These are phyloP conservation scores for Acanthoscelides obtectus DNA, from an alignment of 2,888 invertebrate species.

Conservation along the genomic window DNA sequence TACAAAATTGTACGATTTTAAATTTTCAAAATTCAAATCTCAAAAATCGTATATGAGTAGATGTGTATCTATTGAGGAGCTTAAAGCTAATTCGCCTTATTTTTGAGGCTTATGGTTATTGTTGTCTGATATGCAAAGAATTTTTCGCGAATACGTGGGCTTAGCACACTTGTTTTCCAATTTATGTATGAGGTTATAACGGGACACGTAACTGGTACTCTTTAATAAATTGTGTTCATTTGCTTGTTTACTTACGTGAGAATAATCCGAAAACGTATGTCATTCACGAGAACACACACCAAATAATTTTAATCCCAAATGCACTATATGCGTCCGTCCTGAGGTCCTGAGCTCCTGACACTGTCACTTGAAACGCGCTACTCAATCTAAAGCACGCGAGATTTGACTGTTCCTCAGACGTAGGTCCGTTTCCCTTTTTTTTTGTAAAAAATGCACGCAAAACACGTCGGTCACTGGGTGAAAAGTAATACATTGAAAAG, in stretches of 20 bases:
- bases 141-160: no score
- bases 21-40: no score
- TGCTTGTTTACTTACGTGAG: constrained; percentile 17
- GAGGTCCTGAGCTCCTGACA: no score
- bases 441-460: not conserved
- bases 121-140: no score
- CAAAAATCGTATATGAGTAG: no score
- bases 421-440: not conserved
- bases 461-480: constrained; percentile 26
- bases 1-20: no score
- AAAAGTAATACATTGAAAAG: constrained; percentile 48
- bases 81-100: no score
- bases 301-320: constrained; percentile 21
- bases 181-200: not conserved
- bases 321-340: constrained; percentile 12
- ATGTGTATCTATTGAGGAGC: no score
- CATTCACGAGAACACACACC: constrained; percentile 6
- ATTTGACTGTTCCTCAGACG: constrained; percentile 8
- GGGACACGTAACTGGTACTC: not conserved
- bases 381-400: constrained; percentile 17
- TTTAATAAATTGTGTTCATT: not conserved
- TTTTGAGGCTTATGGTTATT: no score
- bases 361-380: constrained; percentile 17
- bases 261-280: constrained; percentile 14
- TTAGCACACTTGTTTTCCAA: no score